A percentile compares a stretch with the other conserved stretches of the same genome.
Conservation (phyloP, 2,888 invertebrate species). For the Lymantria monacha region DNA sequence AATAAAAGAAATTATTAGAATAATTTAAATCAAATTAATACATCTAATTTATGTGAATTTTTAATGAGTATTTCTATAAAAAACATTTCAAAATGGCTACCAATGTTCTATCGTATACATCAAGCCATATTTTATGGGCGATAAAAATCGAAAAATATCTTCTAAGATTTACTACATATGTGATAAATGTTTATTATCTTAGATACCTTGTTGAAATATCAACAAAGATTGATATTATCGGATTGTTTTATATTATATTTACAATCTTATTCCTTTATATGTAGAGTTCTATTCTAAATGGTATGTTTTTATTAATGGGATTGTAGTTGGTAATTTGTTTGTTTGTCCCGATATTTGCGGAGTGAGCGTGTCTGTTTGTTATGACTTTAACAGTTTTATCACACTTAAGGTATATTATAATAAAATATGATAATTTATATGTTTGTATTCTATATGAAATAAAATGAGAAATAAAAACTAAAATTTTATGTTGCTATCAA, state of each 20-base stretch:
- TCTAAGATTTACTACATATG: constrained; percentile 7
- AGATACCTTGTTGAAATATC: constrained; percentile 10
- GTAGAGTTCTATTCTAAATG: not conserved
- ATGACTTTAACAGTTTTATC: not conserved
- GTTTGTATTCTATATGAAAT: not conserved
- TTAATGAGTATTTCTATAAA: not conserved
- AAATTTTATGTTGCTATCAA: no score
- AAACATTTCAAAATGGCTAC: not conserved
- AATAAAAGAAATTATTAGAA: no score
- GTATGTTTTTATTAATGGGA: not conserved
- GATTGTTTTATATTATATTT: not conserved
- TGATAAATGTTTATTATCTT: constrained; percentile 9
- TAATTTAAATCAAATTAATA: no score
- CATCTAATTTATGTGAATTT: no score
- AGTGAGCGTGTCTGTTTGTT: constrained; percentile 4
- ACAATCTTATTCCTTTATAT: not conserved
- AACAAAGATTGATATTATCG: constrained; percentile 4
- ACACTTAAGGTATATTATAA: not conserved
- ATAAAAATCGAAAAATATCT: constrained; percentile 11
- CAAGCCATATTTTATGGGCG: constrained; percentile 6
- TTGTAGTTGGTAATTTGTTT: constrained; percentile 8
- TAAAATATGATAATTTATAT: not conserved
- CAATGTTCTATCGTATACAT: not conserved
- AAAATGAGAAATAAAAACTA: no score
- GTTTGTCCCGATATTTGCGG: constrained; percentile 4